Evolutionary conservation across 2,888 invertebrate species (phyloP).

Genomic region (Tetramorium bicarinatum): DNA sequence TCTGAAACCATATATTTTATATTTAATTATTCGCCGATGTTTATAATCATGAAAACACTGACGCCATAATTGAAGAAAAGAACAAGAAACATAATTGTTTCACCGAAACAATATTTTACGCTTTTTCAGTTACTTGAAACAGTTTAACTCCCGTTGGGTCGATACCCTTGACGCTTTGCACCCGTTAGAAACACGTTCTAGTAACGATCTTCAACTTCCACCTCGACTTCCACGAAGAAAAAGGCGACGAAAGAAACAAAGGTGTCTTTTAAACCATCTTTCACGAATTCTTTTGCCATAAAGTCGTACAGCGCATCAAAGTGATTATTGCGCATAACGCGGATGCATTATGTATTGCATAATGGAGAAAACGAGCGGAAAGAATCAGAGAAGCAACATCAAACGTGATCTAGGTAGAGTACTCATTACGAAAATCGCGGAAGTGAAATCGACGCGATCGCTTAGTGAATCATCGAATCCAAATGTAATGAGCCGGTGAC

Average conservation of each 20-base stretch:
- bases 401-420: background rate
- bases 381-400: background rate
- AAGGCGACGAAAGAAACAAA: background rate
- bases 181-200: background rate
- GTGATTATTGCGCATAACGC: background rate
- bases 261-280: background rate
- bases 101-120: slow-evolving; percentile 41
- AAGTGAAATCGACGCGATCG: slow-evolving; percentile 45
- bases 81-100: slow-evolving; percentile 26
- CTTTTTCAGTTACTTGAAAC: slow-evolving; percentile 51
- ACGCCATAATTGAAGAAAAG: background rate
- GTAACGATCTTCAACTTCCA: background rate
- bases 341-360: slow-evolving; percentile 21
- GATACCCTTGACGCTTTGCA: slow-evolving; percentile 31
- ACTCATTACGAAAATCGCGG: slow-evolving; percentile 29
- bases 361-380: slow-evolving; percentile 34
- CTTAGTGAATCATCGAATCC: slow-evolving; percentile 52
- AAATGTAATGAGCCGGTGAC: slow-evolving; percentile 49
- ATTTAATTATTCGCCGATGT: slow-evolving; percentile 9
- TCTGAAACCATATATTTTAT: background rate
- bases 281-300: background rate
- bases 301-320: background rate
- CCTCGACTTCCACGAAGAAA: background rate
- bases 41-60: background rate
- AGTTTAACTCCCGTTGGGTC: slow-evolving; percentile 62